These are phyloP conservation scores for Lepeophtheirus salmonis DNA, from an alignment of 1,140 invertebrate genomes.

Conservation along the genomic window DNA sequence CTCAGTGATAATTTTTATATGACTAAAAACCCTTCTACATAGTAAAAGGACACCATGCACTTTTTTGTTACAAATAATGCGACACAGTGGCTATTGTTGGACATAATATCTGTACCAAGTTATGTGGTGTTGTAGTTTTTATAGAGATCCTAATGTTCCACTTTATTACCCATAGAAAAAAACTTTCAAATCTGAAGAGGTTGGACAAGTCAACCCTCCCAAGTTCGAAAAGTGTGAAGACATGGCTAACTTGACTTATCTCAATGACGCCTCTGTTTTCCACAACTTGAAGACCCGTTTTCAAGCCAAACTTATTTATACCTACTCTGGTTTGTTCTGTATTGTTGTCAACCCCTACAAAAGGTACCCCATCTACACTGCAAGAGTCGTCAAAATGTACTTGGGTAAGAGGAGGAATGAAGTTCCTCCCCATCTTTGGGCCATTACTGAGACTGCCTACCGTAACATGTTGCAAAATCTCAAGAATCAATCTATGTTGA, in stretches of 20 bases:
- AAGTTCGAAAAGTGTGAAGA: slow-evolving; percentile 42
- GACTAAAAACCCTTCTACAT: no score
- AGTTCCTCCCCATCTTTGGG: slow-evolving; percentile 98
- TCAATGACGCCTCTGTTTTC: slow-evolving; percentile 41
- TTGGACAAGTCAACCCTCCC: slow-evolving; percentile 37
- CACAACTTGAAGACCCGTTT: slow-evolving; percentile 38
- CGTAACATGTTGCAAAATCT: slow-evolving; percentile 89
- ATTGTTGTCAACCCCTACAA: slow-evolving; percentile 99
- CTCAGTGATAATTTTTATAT: no score
- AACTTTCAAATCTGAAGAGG: slow-evolving; percentile 33
- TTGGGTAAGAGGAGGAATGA: slow-evolving; percentile 97
- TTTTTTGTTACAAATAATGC: no score
- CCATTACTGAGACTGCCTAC: slow-evolving; percentile 98
- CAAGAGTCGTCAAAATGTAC: slow-evolving; percentile 87
- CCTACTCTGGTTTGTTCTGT: slow-evolving; percentile 99
- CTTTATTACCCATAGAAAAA: slow-evolving; percentile 21
- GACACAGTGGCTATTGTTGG: no score
- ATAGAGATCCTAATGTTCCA: not conserved
- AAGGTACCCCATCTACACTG: slow-evolving; percentile 95
- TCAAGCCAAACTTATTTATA: slow-evolving; percentile 39
- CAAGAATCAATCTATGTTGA: slow-evolving; percentile 25
- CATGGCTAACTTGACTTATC: slow-evolving; percentile 44
- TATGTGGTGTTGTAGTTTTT: not conserved
- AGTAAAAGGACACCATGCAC: no score
- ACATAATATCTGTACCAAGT: not conserved